Evolutionary conservation across 2,888 invertebrate species (phyloP), one percentile per base, ranked within the genome.

Genomic region (Euspilapteryx auroguttella): DNA sequence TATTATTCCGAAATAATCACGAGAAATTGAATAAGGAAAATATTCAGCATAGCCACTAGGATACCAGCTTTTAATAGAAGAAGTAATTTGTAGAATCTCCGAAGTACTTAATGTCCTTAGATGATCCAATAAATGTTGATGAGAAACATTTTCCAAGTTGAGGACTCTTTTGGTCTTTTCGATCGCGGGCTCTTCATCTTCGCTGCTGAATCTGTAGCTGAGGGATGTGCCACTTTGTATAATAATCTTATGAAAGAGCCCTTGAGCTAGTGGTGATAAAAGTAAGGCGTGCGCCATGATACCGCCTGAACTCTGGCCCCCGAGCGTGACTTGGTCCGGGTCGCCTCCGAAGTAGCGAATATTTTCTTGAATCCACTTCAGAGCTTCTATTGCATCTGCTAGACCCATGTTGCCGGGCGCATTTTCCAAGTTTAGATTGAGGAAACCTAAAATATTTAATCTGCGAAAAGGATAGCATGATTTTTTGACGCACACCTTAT

Each of bases 221-320:
- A 36, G 12, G 12, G 27, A 26, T 8, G 35, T 32, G 2, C 37
- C 32, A 21, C 33, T 33, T 4, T 30, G 29, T n/a, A 33, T 23
- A 17, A 33, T 38, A n/a, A 21, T 29, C 21, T 29, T 12, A n/a
- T 29, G 27, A 21, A 31, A 31, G 22, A 28, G 29, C 34, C 42
- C 42, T 32, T 32, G 32, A 6, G 44, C 32, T 31, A 37, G 32
- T 3, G 41, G 43, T 7, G 46, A 42, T 12, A 46, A 24, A 14
- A 38, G 37, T 17, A 44, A 37, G 11, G 35, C 37, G 27, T 47
- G 42, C 8, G 41, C 40, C 31, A 43, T 43, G 4, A 42, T 40
- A 13, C 39, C 41, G 3, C 47, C 47, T n/a, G 47, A 43, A 11
- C 46, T 46, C 23, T 40, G 28, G 10, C 47, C 47, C 6, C 35